A percentile compares a stretch with the other conserved stretches of the same genome.
These are phyloP conservation scores for Tricholauxania praeusta DNA, from an alignment of 2,888 invertebrate genomes.

Conservation along the genomic window DNA sequence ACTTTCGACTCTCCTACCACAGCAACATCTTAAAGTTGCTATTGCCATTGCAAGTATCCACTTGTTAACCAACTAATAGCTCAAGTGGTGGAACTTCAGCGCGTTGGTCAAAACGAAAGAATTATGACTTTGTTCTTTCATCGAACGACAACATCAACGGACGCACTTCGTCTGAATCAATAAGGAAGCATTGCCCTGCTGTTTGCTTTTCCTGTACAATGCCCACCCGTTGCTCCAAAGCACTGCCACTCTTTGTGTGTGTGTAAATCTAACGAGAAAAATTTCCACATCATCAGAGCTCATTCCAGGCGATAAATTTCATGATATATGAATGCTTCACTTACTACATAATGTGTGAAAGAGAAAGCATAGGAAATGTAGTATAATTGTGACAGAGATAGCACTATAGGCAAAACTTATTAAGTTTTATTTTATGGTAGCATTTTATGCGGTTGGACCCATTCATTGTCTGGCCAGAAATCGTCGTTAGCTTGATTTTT, in stretches of 20 bases:
- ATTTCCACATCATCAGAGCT: slow-evolving; percentile 68
- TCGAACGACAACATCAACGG: background rate
- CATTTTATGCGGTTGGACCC: slow-evolving; percentile 7
- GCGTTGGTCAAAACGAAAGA: slow-evolving; percentile 41
- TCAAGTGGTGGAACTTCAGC: slow-evolving; percentile 52
- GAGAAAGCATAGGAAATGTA: background rate
- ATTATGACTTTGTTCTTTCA: slow-evolving; percentile 34
- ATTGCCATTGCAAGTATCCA: slow-evolving; percentile 49
- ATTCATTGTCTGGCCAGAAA: slow-evolving; percentile 9
- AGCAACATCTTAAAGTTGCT: slow-evolving; percentile 28
- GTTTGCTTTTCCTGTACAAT: background rate
- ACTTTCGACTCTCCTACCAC: too few relatives aligned
- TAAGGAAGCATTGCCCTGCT: slow-evolving; percentile 32
- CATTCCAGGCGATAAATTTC: slow-evolving; percentile 68
- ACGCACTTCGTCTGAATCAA: slow-evolving; percentile 23
- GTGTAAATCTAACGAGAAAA: slow-evolving; percentile 64
- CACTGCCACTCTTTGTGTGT: slow-evolving; percentile 13
- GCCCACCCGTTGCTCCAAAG: background rate
- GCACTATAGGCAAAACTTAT: background rate
- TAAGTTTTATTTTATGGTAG: background rate
- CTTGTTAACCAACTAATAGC: slow-evolving; percentile 48
- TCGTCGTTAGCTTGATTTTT: too few relatives aligned
- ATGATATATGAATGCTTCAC: slow-evolving; percentile 60
- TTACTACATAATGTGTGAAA: background rate
- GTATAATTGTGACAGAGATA: background rate